Evolutionary conservation across 2,113 vertebrate genomes (phyloP).

Genomic region (Ammodytes dubius): DNA sequence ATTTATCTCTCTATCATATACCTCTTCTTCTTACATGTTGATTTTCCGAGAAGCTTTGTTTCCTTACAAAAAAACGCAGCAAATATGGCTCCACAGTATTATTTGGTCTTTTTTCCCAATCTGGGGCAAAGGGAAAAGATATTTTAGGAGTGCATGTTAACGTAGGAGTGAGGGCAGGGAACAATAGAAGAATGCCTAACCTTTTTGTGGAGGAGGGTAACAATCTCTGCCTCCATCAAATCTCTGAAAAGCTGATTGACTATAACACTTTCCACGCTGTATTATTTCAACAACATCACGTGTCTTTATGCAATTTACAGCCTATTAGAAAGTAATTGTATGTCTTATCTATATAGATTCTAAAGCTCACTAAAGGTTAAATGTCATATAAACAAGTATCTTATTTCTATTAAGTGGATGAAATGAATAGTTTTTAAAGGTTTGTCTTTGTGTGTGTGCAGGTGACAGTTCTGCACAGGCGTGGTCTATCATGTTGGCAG

Average conservation of each 20-base stretch:
- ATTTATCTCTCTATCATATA: not conserved
- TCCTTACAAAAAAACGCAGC: slow-evolving; percentile 1
- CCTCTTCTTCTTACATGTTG: not conserved
- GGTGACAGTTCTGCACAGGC: slow-evolving; percentile 86
- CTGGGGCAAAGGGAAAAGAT: slow-evolving; percentile 30
- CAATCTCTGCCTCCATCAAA: slow-evolving; percentile 34
- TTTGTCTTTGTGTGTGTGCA: slow-evolving; percentile 69
- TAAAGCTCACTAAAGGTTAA: no score
- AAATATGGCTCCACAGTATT: not conserved
- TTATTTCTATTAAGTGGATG: not conserved
- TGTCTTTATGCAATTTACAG: not conserved
- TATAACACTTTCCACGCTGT: slow-evolving; percentile 10
- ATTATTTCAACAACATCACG: not conserved
- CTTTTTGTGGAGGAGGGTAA: slow-evolving; percentile 29
- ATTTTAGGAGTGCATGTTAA: slow-evolving; percentile 9
- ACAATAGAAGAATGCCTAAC: slow-evolving; percentile 60
- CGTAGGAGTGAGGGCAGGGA: slow-evolving; percentile 14
- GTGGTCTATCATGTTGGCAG: slow-evolving; percentile 84
- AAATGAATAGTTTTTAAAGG: not conserved
- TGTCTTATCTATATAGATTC: not conserved
- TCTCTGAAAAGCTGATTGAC: slow-evolving; percentile 10
- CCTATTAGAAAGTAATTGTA: not conserved
- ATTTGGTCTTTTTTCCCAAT: slow-evolving; percentile 10
- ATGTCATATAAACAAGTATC: no score
- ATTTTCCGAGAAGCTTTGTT: not conserved